Evolutionary conservation across 2,888 invertebrate species (phyloP), one percentile per base, ranked within the genome.

Genomic region (Ormyrus pomaceus): DNA sequence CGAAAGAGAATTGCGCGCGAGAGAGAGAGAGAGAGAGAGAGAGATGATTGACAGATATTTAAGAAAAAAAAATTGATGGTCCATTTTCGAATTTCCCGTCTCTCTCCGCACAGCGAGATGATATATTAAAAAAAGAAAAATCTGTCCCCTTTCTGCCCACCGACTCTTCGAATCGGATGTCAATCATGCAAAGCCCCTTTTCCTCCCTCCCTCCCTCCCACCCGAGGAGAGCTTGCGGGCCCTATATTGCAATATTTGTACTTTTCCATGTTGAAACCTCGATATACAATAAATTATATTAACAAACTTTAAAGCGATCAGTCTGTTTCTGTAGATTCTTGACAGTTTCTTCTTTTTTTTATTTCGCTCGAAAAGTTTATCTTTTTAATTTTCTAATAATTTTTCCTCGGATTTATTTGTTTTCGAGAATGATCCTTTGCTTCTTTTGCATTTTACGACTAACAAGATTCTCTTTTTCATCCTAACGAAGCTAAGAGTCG

Each of bases 271-370:
- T 90, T 90, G 90, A 90, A 90, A 90, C 89, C 89, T 90, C 90
- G 90, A 90, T 90, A 89, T 90, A 90, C 90, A 90, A 90, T 90
- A 90, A 90, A 90, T 90, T 90, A 90, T 90, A 90, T 90, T 90
- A 90, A 90, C 88, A 90, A 90, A 90, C 89, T 89, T 89, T 88
- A 86, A 86, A 88, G 82, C 77, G 80, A 82, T 74, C 79, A 79
- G 68, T 72, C 82, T 85, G 77, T 79, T 80, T 62, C 19, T 65
- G 0, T 59, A 11, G 56, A 77, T 9, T 64, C 6, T 71, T 70
- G 5, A 3, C 56, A 34, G 6, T n/a, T 6, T n/a, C 58, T n/a
- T 48, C n/a, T 51, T 71, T 55, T 68, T 55, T 50, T 13, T n/a
- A 48, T 53, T 0, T 53, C 6, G 0, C 2, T 5, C 10, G 10